Conservation (phyloP, 2,797 vertebrate genomes). For the Halcyon smyrnensis region DNA sequence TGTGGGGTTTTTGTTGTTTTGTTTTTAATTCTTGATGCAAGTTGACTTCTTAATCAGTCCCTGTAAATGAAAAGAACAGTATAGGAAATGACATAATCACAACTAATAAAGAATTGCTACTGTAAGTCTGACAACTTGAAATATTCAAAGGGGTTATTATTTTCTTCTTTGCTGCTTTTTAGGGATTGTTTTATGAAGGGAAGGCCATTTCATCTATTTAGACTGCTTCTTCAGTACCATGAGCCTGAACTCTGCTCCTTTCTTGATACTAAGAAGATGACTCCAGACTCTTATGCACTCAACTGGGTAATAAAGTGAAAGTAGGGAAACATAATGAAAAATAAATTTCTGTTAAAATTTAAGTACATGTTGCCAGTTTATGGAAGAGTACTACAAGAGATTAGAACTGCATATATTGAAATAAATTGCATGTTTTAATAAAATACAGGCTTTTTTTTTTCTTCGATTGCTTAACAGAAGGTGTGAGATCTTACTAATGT, state of each 20-base stretch:
- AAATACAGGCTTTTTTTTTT: neutral
- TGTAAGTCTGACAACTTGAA: neutral
- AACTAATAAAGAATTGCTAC: neutral
- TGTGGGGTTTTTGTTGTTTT: neutral
- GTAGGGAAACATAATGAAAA: constrained; percentile 83
- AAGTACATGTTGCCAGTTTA: neutral
- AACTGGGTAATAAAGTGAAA: constrained; percentile 91
- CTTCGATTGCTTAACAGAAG: neutral
- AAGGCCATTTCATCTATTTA: constrained; percentile 95
- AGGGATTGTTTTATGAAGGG: constrained; percentile 94
- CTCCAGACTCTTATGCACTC: constrained; percentile 95
- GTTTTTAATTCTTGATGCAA: neutral
- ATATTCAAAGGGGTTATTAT: neutral
- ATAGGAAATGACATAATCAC: neutral
- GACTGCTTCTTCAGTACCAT: constrained; percentile 96
- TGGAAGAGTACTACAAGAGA: neutral
- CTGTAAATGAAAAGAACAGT: neutral
- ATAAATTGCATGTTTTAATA: neutral
- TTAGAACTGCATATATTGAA: neutral
- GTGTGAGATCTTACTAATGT: neutral
- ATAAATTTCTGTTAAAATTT: constrained; percentile 65
- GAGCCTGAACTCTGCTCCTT: constrained; percentile 98
- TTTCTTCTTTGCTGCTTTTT: constrained; percentile 44
- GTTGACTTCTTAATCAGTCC: neutral
- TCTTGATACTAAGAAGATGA: constrained; percentile 98